Base-by-base conservation (phyloP, 2,797 vertebrate genomes). In the Euthynnus affinis region DNA sequence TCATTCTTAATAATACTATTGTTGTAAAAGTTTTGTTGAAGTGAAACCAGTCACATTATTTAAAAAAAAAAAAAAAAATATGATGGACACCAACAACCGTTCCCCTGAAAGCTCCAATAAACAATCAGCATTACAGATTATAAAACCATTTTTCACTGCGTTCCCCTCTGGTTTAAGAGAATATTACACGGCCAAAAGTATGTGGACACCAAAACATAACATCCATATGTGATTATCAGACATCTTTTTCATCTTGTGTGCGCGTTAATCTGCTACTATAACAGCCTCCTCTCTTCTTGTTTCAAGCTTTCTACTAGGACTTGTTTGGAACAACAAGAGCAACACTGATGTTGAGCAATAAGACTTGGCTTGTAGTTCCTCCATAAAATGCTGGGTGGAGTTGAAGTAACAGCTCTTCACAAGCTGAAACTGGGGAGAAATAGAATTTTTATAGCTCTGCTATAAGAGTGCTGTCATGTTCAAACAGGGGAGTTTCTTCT, bases 181-280 rank as follows among this genome's bases (percentile, higher is more conserved):
- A 4, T 9, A 59, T n/a, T 10, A 23, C 15, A 13, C 40, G 62
- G 48, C 32, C 62, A 66, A 71, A 80, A 40, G 60, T 76, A 71
- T 74, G 57, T 51, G 57, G 78, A 85, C 18, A 57, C 2, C 8
- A 1, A 48, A 49, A 58, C n/a, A 49, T 18, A 1, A 40, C 9
- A 40, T 3, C 37, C 37, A 40, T 10, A 40, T 40, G 37, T 12
- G 9, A 40, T 40, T 40, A 34, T 34, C 9, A 8, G 13, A 42
- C 13, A 42, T 42, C 4, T 42, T 3, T 13, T 42, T 42, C 40
- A 14, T 42, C 12, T 42, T 37, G n/a, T n/a, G n/a, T 37, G 37
- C 9, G 1, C 3, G 12, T 37, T 12, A 37, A 10, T 37, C 9
- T 23, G 48, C 5, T 13, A 7, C 9, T 49, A 3, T 49, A 29